Base-by-base conservation (phyloP, 2,888 invertebrate genomes). In the Latrodectus elegans region DNA sequence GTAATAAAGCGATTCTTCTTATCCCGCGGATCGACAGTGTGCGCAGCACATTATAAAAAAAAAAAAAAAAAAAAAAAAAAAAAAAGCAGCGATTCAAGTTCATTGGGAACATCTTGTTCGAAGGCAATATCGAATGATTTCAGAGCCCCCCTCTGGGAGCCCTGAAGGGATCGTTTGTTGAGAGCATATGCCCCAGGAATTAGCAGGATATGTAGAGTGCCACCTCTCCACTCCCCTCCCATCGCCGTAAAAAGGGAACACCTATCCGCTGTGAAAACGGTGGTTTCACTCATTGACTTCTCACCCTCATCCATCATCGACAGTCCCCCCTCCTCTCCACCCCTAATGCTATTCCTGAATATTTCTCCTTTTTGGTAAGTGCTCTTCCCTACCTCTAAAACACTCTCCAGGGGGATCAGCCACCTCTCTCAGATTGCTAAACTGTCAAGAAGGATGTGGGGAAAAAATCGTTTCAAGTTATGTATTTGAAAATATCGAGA, bases 231-330 rank as follows among this genome's bases (percentile, higher is more conserved):
- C 70, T 53, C 38, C 52, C 12, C 22, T 8, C n/a, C 12, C 49
- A 17, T 68, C 65, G 22, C 72, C 22, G 78, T 73, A 67, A 74
- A 65, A 86, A 81, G 60, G 67, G 49, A 77, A 81, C 86, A 86
- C 86, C 86, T 86, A 81, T 80, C 86, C 86, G 86, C 86, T 81
- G 86, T 86, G 86, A 86, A 86, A 86, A 86, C 86, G 86, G 86
- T 86, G 86, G 86, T 86, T 86, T 81, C 68, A 60, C 86, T 77
- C 81, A 76, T 86, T 81, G 81, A 81, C 86, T 81, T 73, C 71
- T 80, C 60, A 60, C 64, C 72, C 84, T 71, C 67, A 72, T 73
- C 72, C 49, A 78, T 84, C 84, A 77, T 72, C 17, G 52, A 60
- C 65, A 55, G 64, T 15, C 83, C n/a, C 73, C 12, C 83, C n/a